Evolutionary conservation across 1,140 invertebrate genomes (phyloP), one percentile per base, ranked within the genome.

Genomic region (Lamellibrachia luymesi): DNA sequence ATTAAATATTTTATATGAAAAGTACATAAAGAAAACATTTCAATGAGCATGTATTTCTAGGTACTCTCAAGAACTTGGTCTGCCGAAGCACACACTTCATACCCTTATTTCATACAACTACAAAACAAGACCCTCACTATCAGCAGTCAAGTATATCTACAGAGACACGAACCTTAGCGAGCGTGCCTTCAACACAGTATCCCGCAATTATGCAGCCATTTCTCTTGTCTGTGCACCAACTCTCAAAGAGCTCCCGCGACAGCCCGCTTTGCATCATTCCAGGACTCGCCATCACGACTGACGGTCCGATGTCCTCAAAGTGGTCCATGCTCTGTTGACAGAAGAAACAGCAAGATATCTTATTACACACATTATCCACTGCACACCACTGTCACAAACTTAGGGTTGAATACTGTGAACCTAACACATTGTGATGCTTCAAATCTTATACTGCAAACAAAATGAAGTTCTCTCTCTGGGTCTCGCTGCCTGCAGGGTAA

Each of bases 181-280:
- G 96, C 0, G 99, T 99, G 8, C 99, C 99, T 97, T 99, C 99
- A 8, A 99, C 99, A 96, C 99, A 99, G 96, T 99, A 99, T 95
- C 99, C 99, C 93, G 99, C 99, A 95, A 99, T 99, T 92, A 99
- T 99, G 56, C 99, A 98, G 1, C 99, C 99, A 97, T 99, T 99
- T 95, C 99, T 99, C 4, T 98, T 97, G 96, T 99, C 99, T 0
- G 98, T 98, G 96, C 99, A 99, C 99, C 99, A 99, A 2, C 97
- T 98, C 96, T 99, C 99, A 97, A 99, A 99, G 5, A 99, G 97
- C 96, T 99, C 99, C 56, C 99, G 97, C 0, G 99, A 99, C 2
- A 99, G 96, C 0, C 99, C 99, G 95, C 98, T 99, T 97, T 99
- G 99, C 98, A 99, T 99, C 99, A 99, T 99, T 96, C 99, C 99